Base-by-base conservation (phyloP, 2,113 vertebrate species). In the Cochlearius cochlearius region DNA sequence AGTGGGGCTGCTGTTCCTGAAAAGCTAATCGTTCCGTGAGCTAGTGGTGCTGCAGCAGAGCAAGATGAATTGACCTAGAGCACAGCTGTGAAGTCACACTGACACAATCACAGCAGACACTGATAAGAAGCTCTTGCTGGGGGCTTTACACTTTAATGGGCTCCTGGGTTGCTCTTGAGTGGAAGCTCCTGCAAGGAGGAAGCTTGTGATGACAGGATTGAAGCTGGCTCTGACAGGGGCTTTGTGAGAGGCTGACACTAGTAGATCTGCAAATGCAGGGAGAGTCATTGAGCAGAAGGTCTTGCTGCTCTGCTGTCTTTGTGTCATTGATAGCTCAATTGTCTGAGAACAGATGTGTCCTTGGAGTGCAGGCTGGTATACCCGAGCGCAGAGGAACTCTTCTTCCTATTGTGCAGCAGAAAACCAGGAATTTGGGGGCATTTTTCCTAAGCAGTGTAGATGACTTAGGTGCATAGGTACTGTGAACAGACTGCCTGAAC, bases 111-210 rank as follows among this genome's bases (percentile, higher is more conserved):
- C 63, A 89, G 86, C 86, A 95, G 86, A 93, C 91, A 71, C 88
- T 96, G 94, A 94, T 95, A 82, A 93, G 90, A 94, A 96, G 75
- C 86, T 93, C 93, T 81, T 96, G 92, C 92, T 94, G 93, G 50
- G 96, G 96, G 41, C 83, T 85, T 88, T 81, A 16, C 76, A 49
- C 78, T 94, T 94, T 94, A 96, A 95, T 90, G 92, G 90, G 88
- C 86, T 94, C 75, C 82, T 88, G 89, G 91, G 87, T 91, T 95
- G 64, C 85, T 94, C 72, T 89, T 86, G 77, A 94, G 86, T 92
- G 67, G 91, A 95, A 90, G 86, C 93, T 96, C 92, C 95, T 90
- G 66, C 29, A 2, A 93, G 96, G 94, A 95, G 92, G 84, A 86
- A 43, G 73, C 27, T 84, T 88, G 62, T 75, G 72, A 74, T 95